phyloP scores from a whole-genome alignment of 2,888 invertebrate species.

The Napeogenes sylphis region DNA sequence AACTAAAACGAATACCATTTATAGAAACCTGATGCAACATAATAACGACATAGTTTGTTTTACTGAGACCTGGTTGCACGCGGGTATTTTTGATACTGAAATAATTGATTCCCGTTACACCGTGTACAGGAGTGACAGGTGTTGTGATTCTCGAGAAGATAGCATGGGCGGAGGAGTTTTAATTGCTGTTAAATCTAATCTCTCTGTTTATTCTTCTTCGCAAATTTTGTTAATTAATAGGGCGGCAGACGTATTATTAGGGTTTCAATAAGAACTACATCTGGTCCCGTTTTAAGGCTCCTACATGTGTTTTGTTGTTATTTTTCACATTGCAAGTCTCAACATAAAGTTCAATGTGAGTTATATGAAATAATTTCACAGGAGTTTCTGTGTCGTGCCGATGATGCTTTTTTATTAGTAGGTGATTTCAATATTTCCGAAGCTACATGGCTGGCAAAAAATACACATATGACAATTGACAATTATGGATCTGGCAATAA shows the following conservation, averaged over 20 bases:
- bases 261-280: neutral
- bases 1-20: slow-evolving; percentile 4
- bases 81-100: slow-evolving; percentile 8
- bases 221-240: neutral
- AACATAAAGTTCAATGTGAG: neutral
- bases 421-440: neutral
- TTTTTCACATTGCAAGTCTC: slow-evolving; percentile 6
- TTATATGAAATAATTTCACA: neutral
- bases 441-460: neutral
- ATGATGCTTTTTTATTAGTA: slow-evolving; percentile 5
- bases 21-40: neutral
- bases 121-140: slow-evolving; percentile 12
- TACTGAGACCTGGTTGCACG: slow-evolving; percentile 5
- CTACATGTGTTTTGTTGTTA: slow-evolving; percentile 3
- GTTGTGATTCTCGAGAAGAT: slow-evolving; percentile 1
- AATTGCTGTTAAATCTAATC: neutral
- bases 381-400: neutral
- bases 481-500: neutral
- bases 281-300: neutral
- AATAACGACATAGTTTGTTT: slow-evolving; percentile 5
- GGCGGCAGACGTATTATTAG: neutral
- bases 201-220: neutral
- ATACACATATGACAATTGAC: neutral
- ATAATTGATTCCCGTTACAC: slow-evolving; percentile 8
- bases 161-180: slow-evolving; percentile 3